phyloP scores from a whole-genome alignment of 2,797 vertebrate species.

The Muscicapa striata region DNA sequence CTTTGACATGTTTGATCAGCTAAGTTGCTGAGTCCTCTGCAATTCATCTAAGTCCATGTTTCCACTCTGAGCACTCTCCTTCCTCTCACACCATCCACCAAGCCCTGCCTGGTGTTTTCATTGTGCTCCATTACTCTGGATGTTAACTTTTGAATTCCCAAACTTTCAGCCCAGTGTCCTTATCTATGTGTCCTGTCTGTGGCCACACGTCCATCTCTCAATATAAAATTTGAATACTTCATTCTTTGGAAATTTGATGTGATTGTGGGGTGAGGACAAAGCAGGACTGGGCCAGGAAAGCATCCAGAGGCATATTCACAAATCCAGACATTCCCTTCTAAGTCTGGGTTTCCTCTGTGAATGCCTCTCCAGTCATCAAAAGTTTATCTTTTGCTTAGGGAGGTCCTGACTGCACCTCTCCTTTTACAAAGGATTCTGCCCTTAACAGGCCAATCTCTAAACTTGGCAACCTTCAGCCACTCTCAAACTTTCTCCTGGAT shows the following conservation, averaged over 20 bases:
- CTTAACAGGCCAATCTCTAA: neutral
- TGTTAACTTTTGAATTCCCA: neutral
- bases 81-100: neutral
- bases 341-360: neutral
- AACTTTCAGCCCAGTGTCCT: neutral
- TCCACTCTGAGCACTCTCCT: neutral
- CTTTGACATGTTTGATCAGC: constrained; percentile 36
- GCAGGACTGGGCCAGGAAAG: neutral
- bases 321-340: neutral
- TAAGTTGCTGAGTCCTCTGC: constrained; percentile 16
- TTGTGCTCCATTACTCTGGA: rapidly evolving
- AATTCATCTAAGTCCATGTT: neutral
- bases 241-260: neutral
- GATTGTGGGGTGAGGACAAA: neutral
- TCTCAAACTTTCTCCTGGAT: neutral
- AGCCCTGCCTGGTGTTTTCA: neutral
- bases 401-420: neutral
- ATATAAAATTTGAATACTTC: neutral
- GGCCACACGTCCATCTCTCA: neutral
- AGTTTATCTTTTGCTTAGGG: neutral
- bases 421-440: neutral
- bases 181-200: rapidly evolving
- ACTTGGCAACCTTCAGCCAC: neutral
- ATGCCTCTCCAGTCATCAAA: neutral
- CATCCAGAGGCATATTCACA: neutral